Conservation (phyloP, 2,888 invertebrate genomes). For the Cephalotes varians region DNA sequence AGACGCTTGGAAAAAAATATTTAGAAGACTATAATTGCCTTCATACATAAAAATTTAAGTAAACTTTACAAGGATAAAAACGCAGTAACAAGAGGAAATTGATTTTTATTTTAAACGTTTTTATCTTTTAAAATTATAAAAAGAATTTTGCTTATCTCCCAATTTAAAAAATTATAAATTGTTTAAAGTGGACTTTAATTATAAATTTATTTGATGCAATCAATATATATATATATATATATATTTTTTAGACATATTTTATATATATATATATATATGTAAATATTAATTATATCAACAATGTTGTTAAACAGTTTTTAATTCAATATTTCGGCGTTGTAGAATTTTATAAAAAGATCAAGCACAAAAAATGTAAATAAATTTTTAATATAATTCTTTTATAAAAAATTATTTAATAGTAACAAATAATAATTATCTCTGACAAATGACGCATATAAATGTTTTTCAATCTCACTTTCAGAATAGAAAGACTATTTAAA, state of each 20-base stretch:
- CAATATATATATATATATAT: background rate
- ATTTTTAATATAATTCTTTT: background rate
- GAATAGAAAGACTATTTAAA: constrained; percentile 27
- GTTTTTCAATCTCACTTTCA: constrained; percentile 30
- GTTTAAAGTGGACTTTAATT: background rate
- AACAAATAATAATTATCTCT: background rate
- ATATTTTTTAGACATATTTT: background rate
- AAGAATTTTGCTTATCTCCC: background rate
- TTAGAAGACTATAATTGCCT: background rate
- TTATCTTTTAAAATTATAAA: background rate
- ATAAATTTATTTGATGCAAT: background rate
- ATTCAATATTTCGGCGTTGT: background rate
- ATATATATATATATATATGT: background rate
- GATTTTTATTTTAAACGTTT: background rate
- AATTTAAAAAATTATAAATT: constrained; percentile 2
- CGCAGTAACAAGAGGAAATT: background rate
- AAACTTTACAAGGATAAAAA: background rate
- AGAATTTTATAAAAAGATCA: background rate
- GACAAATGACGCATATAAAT: background rate
- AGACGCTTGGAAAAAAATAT: background rate
- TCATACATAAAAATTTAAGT: background rate
- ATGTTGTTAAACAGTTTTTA: background rate
- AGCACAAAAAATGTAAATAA: no score
- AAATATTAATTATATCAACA: background rate
- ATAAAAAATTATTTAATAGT: background rate